Conservation (phyloP, 2,797 vertebrate genomes). For the Falco cherrug region DNA sequence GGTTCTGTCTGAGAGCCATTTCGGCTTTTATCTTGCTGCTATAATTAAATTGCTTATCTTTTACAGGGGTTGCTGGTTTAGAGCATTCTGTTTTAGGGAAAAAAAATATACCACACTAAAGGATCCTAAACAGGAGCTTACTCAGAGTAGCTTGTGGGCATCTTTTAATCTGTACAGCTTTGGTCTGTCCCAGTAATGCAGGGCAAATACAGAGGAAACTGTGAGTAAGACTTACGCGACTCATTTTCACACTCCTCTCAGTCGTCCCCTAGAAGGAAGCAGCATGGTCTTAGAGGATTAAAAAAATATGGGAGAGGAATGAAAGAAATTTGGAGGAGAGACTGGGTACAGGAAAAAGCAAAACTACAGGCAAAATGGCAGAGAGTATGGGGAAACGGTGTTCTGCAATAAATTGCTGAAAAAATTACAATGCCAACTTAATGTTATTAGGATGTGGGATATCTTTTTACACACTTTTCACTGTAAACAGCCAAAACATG, state of each 20-base stretch:
- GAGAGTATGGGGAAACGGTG: neutral
- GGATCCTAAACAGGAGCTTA: slow-evolving; percentile 8
- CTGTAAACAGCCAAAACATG: neutral
- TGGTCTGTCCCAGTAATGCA: slow-evolving; percentile 27
- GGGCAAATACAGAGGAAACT: slow-evolving; percentile 32
- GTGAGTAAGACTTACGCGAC: neutral
- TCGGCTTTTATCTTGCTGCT: slow-evolving; percentile 36
- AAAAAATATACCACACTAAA: neutral
- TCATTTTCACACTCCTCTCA: slow-evolving; percentile 38
- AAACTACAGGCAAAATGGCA: neutral
- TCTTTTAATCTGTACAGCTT: slow-evolving; percentile 27
- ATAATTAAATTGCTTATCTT: slow-evolving; percentile 65
- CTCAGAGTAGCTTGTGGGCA: neutral
- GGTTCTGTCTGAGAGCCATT: slow-evolving; percentile 41
- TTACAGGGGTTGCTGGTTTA: slow-evolving; percentile 36
- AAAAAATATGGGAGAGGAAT: neutral
- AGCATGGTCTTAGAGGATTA: neutral
- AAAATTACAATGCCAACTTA: neutral
- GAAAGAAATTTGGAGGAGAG: neutral
- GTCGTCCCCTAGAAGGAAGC: slow-evolving; percentile 8
- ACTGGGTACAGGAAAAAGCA: neutral
- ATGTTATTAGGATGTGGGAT: neutral
- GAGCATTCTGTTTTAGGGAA: slow-evolving; percentile 9
- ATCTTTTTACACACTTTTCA: neutral
- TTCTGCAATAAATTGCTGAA: neutral